phyloP scores from a whole-genome alignment of 92 coral and sea anemone species.

The Epizoanthus ramosus region DNA sequence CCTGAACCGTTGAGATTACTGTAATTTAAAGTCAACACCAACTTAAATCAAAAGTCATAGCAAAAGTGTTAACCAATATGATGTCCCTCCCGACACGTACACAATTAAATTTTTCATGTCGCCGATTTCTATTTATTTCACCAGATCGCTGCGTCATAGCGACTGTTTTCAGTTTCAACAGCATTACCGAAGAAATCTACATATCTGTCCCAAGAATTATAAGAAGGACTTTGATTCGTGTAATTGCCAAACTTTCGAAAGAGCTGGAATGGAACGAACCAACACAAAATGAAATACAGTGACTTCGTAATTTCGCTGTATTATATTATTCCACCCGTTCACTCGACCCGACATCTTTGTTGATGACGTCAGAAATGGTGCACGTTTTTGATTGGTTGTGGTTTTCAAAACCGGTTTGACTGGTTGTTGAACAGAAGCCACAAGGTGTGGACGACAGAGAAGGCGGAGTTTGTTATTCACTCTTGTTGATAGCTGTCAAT shows the following conservation, averaged over 20 bases:
- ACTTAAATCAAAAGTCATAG: slow-evolving; percentile 1
- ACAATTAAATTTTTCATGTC: slow-evolving; percentile 6
- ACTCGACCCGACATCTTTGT: slow-evolving; percentile 48
- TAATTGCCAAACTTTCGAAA: background rate
- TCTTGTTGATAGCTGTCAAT: slow-evolving; percentile 39
- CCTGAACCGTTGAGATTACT: background rate
- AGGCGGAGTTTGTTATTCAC: slow-evolving; percentile 45
- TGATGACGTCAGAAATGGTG: slow-evolving; percentile 39
- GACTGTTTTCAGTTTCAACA: slow-evolving; percentile 26
- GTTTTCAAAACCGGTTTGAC: slow-evolving; percentile 33
- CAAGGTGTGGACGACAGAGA: slow-evolving; percentile 39
- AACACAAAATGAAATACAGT: slow-evolving; percentile 32
- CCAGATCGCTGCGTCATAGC: background rate
- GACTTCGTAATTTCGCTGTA: slow-evolving; percentile 8
- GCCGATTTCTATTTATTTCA: slow-evolving; percentile 11
- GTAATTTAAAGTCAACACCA: slow-evolving; percentile 1
- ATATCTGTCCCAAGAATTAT: background rate
- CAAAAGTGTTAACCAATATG: background rate
- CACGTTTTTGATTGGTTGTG: slow-evolving; percentile 32
- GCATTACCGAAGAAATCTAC: background rate
- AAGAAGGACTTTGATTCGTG: background rate
- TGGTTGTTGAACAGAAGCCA: slow-evolving; percentile 9
- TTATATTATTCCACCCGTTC: slow-evolving; percentile 37
- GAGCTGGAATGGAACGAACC: slow-evolving; percentile 5
- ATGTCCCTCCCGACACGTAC: slow-evolving; percentile 45